Evolutionary conservation across 2,888 invertebrate genomes (phyloP).

Genomic region (Agriopis marginaria): DNA sequence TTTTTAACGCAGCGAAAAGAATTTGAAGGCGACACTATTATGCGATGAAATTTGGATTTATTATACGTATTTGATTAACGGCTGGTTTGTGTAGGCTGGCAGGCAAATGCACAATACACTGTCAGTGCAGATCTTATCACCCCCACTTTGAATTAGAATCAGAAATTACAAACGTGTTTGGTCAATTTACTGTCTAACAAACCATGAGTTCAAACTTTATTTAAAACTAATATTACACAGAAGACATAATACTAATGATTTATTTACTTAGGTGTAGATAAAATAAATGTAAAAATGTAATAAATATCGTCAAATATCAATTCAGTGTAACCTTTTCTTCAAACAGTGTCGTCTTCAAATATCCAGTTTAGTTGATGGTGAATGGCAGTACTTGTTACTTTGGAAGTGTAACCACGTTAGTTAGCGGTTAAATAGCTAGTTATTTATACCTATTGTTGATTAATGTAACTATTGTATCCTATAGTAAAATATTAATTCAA

Average conservation of each 20-base stretch:
- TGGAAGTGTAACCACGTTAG: conserved; percentile 51
- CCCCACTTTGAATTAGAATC: no score
- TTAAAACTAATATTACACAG: no score
- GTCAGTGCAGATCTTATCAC: no score
- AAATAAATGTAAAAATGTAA: not conserved
- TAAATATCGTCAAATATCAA: not conserved
- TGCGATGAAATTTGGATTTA: no score
- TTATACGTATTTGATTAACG: no score
- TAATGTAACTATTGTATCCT: conserved; percentile 81
- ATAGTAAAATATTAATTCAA: conserved; percentile 80
- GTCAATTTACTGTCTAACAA: no score
- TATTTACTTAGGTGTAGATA: no score
- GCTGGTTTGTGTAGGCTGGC: no score
- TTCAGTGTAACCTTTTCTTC: not conserved
- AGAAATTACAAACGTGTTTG: no score
- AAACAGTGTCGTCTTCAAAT: conserved; percentile 24
- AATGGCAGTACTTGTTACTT: conserved; percentile 35
- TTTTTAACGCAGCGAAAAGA: conserved; percentile 11
- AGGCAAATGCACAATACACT: no score
- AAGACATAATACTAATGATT: no score
- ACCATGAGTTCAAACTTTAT: no score
- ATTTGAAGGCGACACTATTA: conserved; percentile 17
- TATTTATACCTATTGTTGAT: conserved; percentile 83
- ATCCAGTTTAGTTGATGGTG: not conserved
- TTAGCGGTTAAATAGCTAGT: conserved; percentile 70